A percentile compares a stretch with the other conserved stretches of the same genome.
phyloP scores from a whole-genome alignment of 2,888 invertebrate species.

The Melanostoma scalare region DNA sequence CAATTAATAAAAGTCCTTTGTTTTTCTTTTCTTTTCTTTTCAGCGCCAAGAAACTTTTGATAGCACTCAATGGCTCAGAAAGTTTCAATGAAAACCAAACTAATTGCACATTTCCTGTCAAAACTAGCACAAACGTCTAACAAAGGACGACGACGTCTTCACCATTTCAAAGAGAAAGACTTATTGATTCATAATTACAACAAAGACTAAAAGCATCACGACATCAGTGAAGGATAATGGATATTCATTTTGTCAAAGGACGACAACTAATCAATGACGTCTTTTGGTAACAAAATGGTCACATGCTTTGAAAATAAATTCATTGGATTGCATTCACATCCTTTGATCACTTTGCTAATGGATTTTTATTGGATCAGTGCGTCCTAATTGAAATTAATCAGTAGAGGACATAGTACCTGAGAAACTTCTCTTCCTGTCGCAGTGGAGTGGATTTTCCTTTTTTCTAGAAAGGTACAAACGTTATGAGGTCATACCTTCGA shows the following conservation, averaged over 20 bases:
- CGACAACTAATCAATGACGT: constrained; percentile 9
- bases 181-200: constrained; percentile 31
- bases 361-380: constrained; percentile 54
- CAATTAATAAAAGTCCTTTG: constrained; percentile 17
- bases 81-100: constrained; percentile 37
- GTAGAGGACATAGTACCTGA: not conserved
- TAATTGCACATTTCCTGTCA: constrained; percentile 47
- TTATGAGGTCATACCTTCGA: constrained; percentile 67
- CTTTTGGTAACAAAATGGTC: constrained; percentile 32
- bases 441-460: constrained; percentile 3
- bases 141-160: not conserved
- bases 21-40: constrained; percentile 36
- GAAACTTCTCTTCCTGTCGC: not conserved
- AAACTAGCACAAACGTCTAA: constrained; percentile 20
- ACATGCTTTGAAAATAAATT: constrained; percentile 9
- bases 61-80: constrained; percentile 9
- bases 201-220: constrained; percentile 36
- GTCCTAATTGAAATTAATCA: constrained; percentile 24
- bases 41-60: constrained; percentile 33
- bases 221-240: constrained; percentile 52
- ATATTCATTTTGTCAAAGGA: constrained; percentile 11
- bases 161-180: constrained; percentile 5
- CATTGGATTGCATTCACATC: constrained; percentile 8
- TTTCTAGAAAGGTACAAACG: constrained; percentile 42
- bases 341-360: constrained; percentile 24